Evolutionary conservation across 2,113 vertebrate genomes (phyloP).

Genomic region (Pelvicachromis taeniatus): DNA sequence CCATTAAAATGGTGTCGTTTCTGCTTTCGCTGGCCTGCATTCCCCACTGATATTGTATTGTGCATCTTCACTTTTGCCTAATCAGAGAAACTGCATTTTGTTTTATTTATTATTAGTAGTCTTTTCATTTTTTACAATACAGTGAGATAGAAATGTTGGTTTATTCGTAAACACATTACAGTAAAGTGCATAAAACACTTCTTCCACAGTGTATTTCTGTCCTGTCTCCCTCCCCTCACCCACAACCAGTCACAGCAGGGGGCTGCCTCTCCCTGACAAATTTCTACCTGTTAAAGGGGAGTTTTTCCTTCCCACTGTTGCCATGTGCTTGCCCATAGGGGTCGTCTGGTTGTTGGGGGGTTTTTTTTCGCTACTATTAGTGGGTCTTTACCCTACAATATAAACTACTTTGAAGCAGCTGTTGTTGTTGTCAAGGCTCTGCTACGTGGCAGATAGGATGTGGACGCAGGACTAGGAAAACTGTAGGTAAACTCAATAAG

Average conservation of each 20-base stretch:
- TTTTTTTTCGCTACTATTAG: too few species aligned
- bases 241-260: background rate
- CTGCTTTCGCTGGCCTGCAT: background rate
- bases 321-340: background rate
- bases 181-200: background rate
- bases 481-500: background rate
- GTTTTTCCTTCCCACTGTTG: background rate
- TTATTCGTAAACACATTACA: fast-evolving
- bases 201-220: background rate
- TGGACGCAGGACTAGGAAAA: background rate
- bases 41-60: background rate
- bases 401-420: background rate
- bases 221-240: background rate
- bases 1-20: background rate
- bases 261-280: background rate
- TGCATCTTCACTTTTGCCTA: background rate
- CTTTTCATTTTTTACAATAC: too few species aligned
- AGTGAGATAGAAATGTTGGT: background rate
- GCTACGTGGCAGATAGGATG: background rate
- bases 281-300: background rate
- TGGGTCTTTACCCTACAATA: background rate
- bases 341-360: background rate
- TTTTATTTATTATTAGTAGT: background rate
- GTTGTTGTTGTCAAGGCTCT: background rate
- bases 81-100: background rate